Evolutionary conservation across 2,888 invertebrate species (phyloP).

Genomic region (Morinoia aosen): DNA sequence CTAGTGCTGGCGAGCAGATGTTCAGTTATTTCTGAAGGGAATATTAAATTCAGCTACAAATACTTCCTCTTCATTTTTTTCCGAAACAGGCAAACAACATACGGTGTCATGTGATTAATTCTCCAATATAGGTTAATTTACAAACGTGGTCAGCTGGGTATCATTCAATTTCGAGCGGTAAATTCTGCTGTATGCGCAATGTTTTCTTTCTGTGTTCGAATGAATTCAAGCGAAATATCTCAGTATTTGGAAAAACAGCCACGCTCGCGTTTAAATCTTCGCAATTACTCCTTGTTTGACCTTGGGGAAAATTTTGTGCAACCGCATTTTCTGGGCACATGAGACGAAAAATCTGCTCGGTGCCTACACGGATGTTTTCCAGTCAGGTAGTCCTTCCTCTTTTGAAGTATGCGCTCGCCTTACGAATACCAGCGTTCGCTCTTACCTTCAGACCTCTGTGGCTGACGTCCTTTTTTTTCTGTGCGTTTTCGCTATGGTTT

Average conservation of each 20-base stretch:
- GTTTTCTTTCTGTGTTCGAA: no score
- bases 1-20: not conserved
- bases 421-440: not conserved
- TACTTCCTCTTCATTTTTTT: not conserved
- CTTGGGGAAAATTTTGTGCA: not conserved
- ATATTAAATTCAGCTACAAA: not conserved
- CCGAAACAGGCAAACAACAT: not conserved
- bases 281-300: not conserved
- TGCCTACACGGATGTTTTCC: not conserved
- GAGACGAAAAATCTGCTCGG: not conserved
- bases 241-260: not conserved
- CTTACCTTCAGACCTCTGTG: not conserved
- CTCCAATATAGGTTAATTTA: not conserved
- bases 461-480: not conserved
- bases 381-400: constrained; percentile 19
- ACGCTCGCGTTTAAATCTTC: not conserved
- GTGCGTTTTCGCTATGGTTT: not conserved
- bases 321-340: not conserved
- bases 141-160: not conserved
- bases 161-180: not conserved
- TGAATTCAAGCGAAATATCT: not conserved
- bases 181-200: not conserved
- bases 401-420: not conserved
- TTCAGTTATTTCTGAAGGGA: not conserved
- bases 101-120: not conserved